These are phyloP conservation scores for Scaptomyza montana DNA, from an alignment of 1,140 invertebrate genomes.

Conservation along the genomic window DNA sequence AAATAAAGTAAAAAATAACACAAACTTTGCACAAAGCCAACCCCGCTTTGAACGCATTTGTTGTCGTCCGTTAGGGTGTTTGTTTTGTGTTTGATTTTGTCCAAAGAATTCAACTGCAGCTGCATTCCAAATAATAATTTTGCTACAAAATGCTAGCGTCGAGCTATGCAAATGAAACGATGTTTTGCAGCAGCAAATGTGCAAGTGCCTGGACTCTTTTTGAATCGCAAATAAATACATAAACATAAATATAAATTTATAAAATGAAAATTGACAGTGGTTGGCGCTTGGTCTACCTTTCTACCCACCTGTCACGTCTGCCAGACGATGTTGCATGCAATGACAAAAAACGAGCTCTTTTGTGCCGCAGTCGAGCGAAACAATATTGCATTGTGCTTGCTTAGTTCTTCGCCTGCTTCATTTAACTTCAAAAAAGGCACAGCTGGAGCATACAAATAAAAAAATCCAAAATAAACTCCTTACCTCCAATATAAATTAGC, in stretches of 20 bases:
- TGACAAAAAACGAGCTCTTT: conserved; percentile 44
- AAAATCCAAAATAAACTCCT: conserved; percentile 29
- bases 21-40: conserved; percentile 26
- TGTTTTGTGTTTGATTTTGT: conserved; percentile 58
- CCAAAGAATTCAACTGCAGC: conserved; percentile 23
- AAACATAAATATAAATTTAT: conserved; percentile 42
- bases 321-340: conserved; percentile 25
- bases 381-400: conserved; percentile 35
- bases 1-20: conserved; percentile 19
- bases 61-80: conserved; percentile 5
- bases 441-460: conserved; percentile 11
- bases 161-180: conserved; percentile 54
- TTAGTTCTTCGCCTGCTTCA: conserved; percentile 56
- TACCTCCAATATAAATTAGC: conserved; percentile 65
- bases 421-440: conserved; percentile 48
- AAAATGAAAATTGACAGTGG: conserved; percentile 41
- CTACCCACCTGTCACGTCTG: background rate
- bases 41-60: background rate
- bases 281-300: conserved; percentile 14
- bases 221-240: conserved; percentile 60
- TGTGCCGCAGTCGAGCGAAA: conserved; percentile 22
- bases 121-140: conserved; percentile 32
- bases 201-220: conserved; percentile 15
- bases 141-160: conserved; percentile 45
- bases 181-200: conserved; percentile 19